Percentiles rank a stretch among this genome's conserved stretches.
Evolutionary conservation across 2,797 vertebrate species (phyloP).

Genomic region (Melanotaenia pygmaea): DNA sequence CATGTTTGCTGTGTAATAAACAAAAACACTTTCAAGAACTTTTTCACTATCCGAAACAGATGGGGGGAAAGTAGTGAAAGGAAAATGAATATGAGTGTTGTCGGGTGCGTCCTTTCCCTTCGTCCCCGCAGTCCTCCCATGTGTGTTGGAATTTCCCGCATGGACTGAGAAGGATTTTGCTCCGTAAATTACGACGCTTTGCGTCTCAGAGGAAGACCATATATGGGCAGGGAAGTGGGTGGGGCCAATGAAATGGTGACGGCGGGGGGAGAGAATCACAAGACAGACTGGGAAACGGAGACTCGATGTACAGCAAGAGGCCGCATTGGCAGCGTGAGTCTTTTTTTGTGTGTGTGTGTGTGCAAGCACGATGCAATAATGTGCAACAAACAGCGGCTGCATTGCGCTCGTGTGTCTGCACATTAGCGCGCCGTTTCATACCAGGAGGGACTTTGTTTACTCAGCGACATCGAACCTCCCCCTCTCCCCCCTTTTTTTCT

Average conservation of each 20-base stretch:
- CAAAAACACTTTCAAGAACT: slow-evolving; percentile 1
- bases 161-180: slow-evolving; percentile 73
- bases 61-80: neutral
- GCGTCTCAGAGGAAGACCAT: slow-evolving; percentile 79
- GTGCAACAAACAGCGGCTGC: slow-evolving; percentile 66
- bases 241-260: slow-evolving; percentile 68
- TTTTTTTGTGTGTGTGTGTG: neutral
- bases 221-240: slow-evolving; percentile 85
- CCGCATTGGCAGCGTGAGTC: slow-evolving; percentile 54
- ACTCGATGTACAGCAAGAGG: slow-evolving; percentile 58
- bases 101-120: slow-evolving; percentile 41
- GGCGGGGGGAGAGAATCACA: slow-evolving; percentile 70
- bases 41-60: neutral
- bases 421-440: slow-evolving; percentile 43
- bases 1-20: neutral
- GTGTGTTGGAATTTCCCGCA: slow-evolving; percentile 87
- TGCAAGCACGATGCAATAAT: slow-evolving; percentile 72
- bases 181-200: slow-evolving; percentile 79
- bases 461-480: slow-evolving; percentile 24
- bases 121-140: slow-evolving; percentile 52
- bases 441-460: slow-evolving; percentile 46
- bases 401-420: slow-evolving; percentile 53
- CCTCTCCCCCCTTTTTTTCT: slow-evolving; percentile 25
- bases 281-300: slow-evolving; percentile 71
- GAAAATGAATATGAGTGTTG: slow-evolving; percentile 29